These are phyloP conservation scores for Coregonus clupeaformis DNA, from an alignment of 2,113 vertebrate genomes.

Conservation along the genomic window DNA sequence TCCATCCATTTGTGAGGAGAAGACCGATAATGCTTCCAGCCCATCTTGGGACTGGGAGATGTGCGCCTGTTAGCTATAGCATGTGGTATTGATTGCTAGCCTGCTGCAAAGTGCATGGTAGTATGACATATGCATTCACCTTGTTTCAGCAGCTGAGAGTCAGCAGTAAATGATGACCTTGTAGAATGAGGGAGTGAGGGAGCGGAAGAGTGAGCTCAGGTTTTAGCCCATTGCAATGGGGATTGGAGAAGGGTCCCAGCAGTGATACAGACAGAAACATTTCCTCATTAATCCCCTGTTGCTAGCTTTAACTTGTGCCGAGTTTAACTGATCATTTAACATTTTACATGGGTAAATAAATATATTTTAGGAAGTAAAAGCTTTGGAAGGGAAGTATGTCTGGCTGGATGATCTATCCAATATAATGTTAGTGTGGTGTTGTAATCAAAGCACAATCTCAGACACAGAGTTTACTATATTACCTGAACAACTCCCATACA, in stretches of 20 bases:
- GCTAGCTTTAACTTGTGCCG: conserved; percentile 12
- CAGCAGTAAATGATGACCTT: conserved; percentile 53
- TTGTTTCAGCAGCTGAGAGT: conserved; percentile 51
- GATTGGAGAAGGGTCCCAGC: conserved; percentile 13
- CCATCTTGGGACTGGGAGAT: conserved; percentile 19
- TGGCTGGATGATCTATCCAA: background rate
- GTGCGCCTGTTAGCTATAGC: conserved; percentile 29
- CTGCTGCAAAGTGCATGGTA: conserved; percentile 44
- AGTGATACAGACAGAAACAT: conserved; percentile 8
- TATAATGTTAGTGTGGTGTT: background rate
- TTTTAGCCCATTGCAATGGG: conserved; percentile 47
- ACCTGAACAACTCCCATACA: conserved; percentile 99
- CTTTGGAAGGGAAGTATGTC: conserved; percentile 20
- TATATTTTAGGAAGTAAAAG: conserved; percentile 8
- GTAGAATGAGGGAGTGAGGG: background rate
- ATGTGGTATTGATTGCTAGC: conserved; percentile 53
- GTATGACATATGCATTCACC: conserved; percentile 54
- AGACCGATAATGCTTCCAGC: conserved; percentile 29
- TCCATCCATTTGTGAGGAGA: conserved; percentile 29
- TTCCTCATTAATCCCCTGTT: conserved; percentile 26
- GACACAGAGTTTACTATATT: conserved; percentile 35
- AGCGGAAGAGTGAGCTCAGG: conserved; percentile 31
- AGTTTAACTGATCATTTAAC: background rate
- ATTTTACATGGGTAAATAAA: conserved; percentile 22
- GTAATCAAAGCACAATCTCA: background rate